These are phyloP conservation scores for Amiota communis DNA, from an alignment of 2,888 invertebrate species.

Conservation along the genomic window DNA sequence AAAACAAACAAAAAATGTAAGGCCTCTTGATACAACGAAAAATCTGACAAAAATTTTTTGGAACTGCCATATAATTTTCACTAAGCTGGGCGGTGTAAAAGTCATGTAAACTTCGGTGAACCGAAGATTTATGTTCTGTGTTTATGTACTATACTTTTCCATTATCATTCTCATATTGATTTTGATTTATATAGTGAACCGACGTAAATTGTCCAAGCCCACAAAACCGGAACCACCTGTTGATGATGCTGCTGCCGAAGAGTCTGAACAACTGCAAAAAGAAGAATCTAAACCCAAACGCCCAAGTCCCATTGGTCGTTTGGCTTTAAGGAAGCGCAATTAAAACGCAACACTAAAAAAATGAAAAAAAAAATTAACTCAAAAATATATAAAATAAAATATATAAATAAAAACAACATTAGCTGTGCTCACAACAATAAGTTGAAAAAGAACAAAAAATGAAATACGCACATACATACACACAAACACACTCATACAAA, in stretches of 20 bases:
- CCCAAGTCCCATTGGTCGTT: constrained; percentile 62
- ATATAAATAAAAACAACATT: background rate
- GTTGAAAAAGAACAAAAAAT: background rate
- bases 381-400: background rate
- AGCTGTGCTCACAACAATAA: background rate
- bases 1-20: no score
- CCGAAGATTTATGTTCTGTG: background rate
- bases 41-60: no score
- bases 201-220: constrained; percentile 66
- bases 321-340: constrained; percentile 69
- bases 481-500: no score
- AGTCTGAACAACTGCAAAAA: constrained; percentile 63
- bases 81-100: no score
- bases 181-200: constrained; percentile 55
- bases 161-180: no score
- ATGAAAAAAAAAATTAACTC: background rate
- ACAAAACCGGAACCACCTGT: constrained; percentile 58
- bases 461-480: no score
- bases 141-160: background rate
- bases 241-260: constrained; percentile 64
- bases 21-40: background rate
- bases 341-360: constrained; percentile 43
- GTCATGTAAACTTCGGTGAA: no score
- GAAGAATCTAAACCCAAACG: constrained; percentile 69
- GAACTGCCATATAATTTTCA: no score